Conservation (phyloP, 2,113 vertebrate species). For the Lophochroa leadbeateri region DNA sequence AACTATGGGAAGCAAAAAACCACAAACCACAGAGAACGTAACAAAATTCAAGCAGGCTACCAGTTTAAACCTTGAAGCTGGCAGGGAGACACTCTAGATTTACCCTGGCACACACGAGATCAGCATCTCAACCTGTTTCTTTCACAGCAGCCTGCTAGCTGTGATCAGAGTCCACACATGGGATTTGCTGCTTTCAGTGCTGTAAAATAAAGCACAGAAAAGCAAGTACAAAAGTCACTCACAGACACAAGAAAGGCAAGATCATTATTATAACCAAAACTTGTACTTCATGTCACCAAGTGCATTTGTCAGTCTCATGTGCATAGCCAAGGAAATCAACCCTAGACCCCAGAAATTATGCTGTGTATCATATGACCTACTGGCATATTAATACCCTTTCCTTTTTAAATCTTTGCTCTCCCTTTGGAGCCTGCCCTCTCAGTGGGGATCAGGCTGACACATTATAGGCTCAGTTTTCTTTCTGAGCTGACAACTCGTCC, state of each 20-base stretch:
- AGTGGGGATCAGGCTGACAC: conserved; percentile 55
- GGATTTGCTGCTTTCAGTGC: conserved; percentile 23
- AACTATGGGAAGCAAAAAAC: neutral
- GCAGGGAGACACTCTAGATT: neutral
- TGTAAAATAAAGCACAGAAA: conserved; percentile 8
- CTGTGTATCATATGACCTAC: conserved; percentile 48
- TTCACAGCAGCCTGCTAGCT: neutral
- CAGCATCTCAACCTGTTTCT: neutral
- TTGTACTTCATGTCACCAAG: conserved; percentile 26
- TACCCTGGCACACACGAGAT: neutral
- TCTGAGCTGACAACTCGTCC: conserved; percentile 41
- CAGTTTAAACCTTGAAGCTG: neutral
- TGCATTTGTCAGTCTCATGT: conserved; percentile 33
- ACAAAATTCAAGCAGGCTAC: neutral
- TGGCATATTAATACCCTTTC: conserved; percentile 63
- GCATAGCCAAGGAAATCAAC: conserved; percentile 51
- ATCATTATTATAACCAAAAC: conserved; percentile 17
- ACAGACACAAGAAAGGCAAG: neutral
- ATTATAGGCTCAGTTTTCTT: conserved; percentile 61
- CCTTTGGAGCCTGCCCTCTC: conserved; percentile 46
- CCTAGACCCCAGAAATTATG: conserved; percentile 36
- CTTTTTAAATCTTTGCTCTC: conserved; percentile 63
- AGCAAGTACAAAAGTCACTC: neutral
- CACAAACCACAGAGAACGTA: neutral
- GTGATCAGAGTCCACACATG: neutral